Conservation (phyloP, 2,113 vertebrate genomes). For the Machaerirhynchus nigripectus region DNA sequence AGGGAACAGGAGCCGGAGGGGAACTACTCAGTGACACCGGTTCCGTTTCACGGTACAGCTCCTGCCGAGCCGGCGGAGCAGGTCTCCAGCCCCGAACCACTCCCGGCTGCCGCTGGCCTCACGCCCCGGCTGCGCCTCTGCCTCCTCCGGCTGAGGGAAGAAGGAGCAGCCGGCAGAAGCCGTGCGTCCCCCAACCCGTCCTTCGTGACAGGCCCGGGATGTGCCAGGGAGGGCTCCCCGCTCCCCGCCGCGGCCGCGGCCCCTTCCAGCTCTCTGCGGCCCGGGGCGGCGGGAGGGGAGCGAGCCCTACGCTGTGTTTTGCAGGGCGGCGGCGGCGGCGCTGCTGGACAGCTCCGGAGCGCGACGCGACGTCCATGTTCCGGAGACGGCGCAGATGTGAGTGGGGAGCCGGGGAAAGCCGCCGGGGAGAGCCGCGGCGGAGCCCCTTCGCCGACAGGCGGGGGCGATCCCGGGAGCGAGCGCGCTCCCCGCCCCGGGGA, state of each 20-base stretch:
- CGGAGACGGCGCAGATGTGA: slow-evolving; percentile 54
- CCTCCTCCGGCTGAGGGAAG: neutral
- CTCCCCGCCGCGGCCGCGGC: neutral
- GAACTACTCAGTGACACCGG: slow-evolving; percentile 28
- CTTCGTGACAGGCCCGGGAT: neutral
- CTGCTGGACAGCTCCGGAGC: neutral
- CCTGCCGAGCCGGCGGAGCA: neutral
- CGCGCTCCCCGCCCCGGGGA: neutral
- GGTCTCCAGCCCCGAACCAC: neutral
- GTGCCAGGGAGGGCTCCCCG: neutral
- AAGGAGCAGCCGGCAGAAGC: neutral
- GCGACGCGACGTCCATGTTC: slow-evolving; percentile 50
- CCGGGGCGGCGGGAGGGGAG: neutral
- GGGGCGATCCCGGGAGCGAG: neutral
- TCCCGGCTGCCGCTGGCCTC: neutral
- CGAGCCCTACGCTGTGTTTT: neutral
- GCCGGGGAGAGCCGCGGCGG: neutral
- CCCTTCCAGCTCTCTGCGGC: neutral
- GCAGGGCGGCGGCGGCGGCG: neutral
- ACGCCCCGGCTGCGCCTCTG: neutral
- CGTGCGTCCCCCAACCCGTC: fast-evolving
- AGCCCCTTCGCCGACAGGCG: neutral
- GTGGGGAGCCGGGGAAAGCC: neutral
- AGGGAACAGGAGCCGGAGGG: slow-evolving; percentile 53
- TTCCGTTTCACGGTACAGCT: slow-evolving; percentile 19